A percentile compares a stretch with the other conserved stretches of the same genome.
Evolutionary conservation across 2,797 vertebrate genomes (phyloP).

Genomic region (Moxostoma hubbsi): DNA sequence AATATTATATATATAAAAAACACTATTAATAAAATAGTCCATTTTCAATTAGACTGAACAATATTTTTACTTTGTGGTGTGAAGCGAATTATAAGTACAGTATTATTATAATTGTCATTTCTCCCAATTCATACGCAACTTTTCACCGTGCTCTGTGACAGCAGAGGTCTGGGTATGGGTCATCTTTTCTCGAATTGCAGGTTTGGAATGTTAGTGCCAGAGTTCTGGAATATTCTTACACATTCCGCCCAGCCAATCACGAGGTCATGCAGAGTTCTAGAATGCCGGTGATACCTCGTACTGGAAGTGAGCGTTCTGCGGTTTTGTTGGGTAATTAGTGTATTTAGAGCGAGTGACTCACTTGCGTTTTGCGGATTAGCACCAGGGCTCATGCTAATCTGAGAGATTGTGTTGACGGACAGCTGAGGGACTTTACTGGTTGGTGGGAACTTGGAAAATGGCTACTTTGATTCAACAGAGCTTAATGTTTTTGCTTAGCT

Average conservation of each 20-base stretch:
- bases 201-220: slow-evolving; percentile 1
- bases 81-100: no score
- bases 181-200: not conserved
- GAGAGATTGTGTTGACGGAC: slow-evolving; percentile 21
- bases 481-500: slow-evolving; percentile 15
- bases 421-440: not conserved
- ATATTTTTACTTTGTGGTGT: no score
- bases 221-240: slow-evolving; percentile 29
- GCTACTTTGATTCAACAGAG: slow-evolving; percentile 1
- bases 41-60: no score
- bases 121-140: no score
- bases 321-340: not conserved
- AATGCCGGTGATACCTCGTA: not conserved
- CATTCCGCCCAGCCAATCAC: not conserved
- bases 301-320: not conserved
- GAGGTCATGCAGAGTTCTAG: slow-evolving; percentile 7
- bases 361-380: slow-evolving; percentile 47
- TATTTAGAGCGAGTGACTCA: not conserved
- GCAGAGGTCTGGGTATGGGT: no score
- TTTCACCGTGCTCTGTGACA: no score
- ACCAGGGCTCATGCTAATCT: slow-evolving; percentile 40
- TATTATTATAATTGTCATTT: no score
- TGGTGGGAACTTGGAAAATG: not conserved
- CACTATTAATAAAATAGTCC: no score
- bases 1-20: no score